Percentiles rank a stretch among this genome's conserved stretches.
phyloP scores from a whole-genome alignment of 2,888 invertebrate species.

The Dermolepida albohirtum region DNA sequence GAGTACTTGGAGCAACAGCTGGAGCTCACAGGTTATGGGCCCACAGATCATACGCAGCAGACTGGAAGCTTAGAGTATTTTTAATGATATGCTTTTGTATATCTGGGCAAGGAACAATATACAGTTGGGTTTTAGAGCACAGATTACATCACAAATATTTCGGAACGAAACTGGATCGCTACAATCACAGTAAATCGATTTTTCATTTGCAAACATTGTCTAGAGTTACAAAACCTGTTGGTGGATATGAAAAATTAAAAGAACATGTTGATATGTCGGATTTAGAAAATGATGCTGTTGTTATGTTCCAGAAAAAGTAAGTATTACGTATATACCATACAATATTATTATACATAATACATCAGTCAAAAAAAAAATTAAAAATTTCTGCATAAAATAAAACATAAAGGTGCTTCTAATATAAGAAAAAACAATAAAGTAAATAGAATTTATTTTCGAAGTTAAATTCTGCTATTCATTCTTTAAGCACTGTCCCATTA shows the following conservation, averaged over 20 bases:
- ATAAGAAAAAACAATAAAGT: no score
- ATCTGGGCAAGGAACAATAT: slow-evolving; percentile 89
- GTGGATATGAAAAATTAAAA: slow-evolving; percentile 73
- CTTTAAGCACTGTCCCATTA: no score
- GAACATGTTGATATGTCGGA: slow-evolving; percentile 83
- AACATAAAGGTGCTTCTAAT: no score
- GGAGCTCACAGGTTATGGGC: slow-evolving; percentile 96
- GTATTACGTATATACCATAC: slow-evolving; percentile 44
- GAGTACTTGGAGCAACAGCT: slow-evolving; percentile 85
- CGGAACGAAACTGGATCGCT: slow-evolving; percentile 83
- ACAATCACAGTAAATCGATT: slow-evolving; percentile 83
- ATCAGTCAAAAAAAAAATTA: no score
- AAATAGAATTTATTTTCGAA: no score
- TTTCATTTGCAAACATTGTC: slow-evolving; percentile 83
- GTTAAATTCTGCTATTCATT: no score
- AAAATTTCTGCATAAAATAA: no score
- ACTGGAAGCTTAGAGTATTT: slow-evolving; percentile 75
- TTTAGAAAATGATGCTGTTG: slow-evolving; percentile 79
- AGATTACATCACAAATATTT: slow-evolving; percentile 85
- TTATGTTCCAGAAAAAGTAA: slow-evolving; percentile 86
- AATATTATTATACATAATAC: no score
- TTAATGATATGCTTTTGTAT: slow-evolving; percentile 87
- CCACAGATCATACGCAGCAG: slow-evolving; percentile 86
- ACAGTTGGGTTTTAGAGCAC: slow-evolving; percentile 86
- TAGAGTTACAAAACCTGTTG: slow-evolving; percentile 73